These are phyloP conservation scores for Cricetomys ansorgei DNA, from an alignment of 2,113 vertebrate species.

Conservation along the genomic window DNA sequence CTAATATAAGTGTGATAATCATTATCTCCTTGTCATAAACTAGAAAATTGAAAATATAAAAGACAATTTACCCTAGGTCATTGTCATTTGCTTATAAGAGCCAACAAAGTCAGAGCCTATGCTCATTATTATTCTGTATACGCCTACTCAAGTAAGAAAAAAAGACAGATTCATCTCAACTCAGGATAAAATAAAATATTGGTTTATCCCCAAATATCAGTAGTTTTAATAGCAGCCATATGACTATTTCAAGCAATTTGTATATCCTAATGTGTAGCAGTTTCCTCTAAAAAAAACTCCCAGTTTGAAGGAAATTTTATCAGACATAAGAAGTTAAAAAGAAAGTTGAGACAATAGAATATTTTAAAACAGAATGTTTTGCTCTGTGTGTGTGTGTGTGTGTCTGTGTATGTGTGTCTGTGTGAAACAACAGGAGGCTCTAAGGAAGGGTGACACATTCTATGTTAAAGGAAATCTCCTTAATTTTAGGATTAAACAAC, in stretches of 20 bases:
- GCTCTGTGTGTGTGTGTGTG: not conserved
- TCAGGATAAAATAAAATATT: slow-evolving; percentile 7
- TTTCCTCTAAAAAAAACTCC: not conserved
- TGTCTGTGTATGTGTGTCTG: not conserved
- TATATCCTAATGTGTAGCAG: not conserved
- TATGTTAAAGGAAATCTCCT: not conserved
- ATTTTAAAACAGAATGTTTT: not conserved
- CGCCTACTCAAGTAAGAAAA: not conserved
- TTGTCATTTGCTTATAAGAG: not conserved
- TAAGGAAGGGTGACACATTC: not conserved
- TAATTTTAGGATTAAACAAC: not conserved
- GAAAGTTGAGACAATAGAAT: not conserved
- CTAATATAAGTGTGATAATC: not conserved
- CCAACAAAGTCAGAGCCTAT: not conserved
- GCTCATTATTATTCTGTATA: not conserved
- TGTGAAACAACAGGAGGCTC: not conserved
- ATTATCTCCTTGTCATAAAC: not conserved
- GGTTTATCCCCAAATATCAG: not conserved
- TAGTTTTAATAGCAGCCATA: not conserved
- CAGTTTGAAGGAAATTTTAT: not conserved
- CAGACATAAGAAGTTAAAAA: not conserved
- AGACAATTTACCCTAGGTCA: not conserved
- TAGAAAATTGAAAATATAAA: slow-evolving; percentile 11
- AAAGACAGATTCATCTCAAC: not conserved
- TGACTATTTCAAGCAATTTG: not conserved